Evolutionary conservation across 2,888 invertebrate species (phyloP).

Genomic region (Elysia crispata): DNA sequence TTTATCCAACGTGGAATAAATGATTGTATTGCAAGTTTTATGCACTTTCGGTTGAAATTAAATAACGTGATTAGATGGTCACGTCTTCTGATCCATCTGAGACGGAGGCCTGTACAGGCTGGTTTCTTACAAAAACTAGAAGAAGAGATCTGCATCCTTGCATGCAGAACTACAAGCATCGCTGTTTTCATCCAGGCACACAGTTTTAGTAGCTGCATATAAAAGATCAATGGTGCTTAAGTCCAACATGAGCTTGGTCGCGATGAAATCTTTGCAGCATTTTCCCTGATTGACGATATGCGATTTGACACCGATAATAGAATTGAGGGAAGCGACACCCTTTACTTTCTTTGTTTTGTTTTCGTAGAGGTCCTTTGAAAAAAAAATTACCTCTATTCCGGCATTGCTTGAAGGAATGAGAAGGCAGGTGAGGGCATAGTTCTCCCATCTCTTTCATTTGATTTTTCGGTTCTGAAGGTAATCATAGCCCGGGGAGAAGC

Average conservation of each 20-base stretch:
- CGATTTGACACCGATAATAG: slow-evolving; percentile 23
- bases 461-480: too few relatives aligned
- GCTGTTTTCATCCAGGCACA: slow-evolving; percentile 16
- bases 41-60: slow-evolving; percentile 14
- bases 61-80: slow-evolving; percentile 26
- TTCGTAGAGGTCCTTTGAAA: background rate
- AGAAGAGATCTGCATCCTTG: background rate
- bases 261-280: slow-evolving; percentile 20
- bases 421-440: slow-evolving; percentile 34
- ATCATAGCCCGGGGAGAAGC: too few relatives aligned
- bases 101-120: background rate
- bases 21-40: slow-evolving; percentile 24
- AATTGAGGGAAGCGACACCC: background rate
- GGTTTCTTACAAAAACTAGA: slow-evolving; percentile 21
- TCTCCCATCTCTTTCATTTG: slow-evolving; percentile 19
- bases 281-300: background rate
- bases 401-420: slow-evolving; percentile 23
- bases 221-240: slow-evolving; percentile 3
- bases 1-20: slow-evolving; percentile 23
- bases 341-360: slow-evolving; percentile 21
- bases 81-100: slow-evolving; percentile 29
- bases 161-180: background rate
- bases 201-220: background rate
- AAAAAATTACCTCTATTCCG: background rate
- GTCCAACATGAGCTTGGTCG: slow-evolving; percentile 4